Evolutionary conservation across 2,888 invertebrate species (phyloP).

Genomic region (Rambutsinella grinnellia): DNA sequence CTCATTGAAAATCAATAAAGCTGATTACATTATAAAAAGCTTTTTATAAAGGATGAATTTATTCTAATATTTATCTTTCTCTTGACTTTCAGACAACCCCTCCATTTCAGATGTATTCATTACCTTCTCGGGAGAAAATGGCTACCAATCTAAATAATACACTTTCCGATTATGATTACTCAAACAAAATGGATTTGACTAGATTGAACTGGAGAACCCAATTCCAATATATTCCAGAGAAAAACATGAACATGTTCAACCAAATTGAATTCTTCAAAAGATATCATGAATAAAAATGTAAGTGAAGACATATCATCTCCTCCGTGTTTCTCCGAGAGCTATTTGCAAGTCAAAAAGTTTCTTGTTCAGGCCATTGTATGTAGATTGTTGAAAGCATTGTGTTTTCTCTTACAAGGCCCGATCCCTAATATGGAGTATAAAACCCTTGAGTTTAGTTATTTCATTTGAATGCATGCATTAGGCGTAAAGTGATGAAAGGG

Average conservation of each 20-base stretch:
- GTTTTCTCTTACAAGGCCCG: background rate
- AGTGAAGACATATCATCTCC: slow-evolving; percentile 39
- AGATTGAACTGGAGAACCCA: background rate
- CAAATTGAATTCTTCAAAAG: slow-evolving; percentile 36
- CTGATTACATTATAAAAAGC: too few species aligned
- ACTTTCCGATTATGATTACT: background rate
- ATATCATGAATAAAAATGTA: slow-evolving; percentile 29
- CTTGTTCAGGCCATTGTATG: background rate
- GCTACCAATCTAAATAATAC: slow-evolving; percentile 2
- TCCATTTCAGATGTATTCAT: background rate
- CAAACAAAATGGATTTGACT: background rate
- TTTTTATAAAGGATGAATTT: too few species aligned
- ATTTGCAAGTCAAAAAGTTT: slow-evolving; percentile 12
- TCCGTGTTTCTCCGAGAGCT: background rate
- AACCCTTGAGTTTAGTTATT: background rate
- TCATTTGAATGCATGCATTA: background rate
- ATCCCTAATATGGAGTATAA: background rate
- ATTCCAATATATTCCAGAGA: background rate
- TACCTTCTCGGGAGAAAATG: background rate
- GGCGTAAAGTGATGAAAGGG: slow-evolving; percentile 44
- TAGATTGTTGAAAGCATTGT: slow-evolving; percentile 8
- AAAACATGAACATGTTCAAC: slow-evolving; percentile 2
- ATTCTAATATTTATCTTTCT: too few species aligned
- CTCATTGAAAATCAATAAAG: too few species aligned
- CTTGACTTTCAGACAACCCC: too few species aligned